phyloP scores from a whole-genome alignment of 2,113 vertebrate genomes.

The Odontesthes bonariensis region DNA sequence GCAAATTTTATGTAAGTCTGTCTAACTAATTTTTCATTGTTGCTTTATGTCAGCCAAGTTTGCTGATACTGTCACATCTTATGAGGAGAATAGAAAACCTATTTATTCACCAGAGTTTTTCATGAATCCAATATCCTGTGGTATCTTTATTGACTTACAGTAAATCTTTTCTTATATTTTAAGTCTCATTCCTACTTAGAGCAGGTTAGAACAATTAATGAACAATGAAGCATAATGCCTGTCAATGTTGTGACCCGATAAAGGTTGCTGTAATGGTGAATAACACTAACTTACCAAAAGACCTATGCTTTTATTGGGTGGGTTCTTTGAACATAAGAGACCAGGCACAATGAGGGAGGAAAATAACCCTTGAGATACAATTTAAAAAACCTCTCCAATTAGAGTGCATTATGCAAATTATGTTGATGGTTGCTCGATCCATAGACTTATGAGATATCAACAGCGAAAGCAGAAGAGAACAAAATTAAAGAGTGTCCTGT shows the following conservation, averaged over 20 bases:
- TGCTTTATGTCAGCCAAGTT: background rate
- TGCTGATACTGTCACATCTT: background rate
- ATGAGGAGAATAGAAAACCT: background rate
- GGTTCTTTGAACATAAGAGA: background rate
- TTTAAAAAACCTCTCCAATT: slow-evolving; percentile 41
- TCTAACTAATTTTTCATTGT: background rate
- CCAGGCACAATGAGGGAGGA: slow-evolving; percentile 1
- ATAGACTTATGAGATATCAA: slow-evolving; percentile 17
- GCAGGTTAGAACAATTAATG: background rate
- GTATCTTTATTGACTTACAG: no score
- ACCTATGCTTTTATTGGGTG: background rate
- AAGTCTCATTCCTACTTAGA: background rate
- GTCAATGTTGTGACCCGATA: no score
- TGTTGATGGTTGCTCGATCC: slow-evolving; percentile 35
- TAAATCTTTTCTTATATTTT: no score
- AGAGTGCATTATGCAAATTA: slow-evolving; percentile 19
- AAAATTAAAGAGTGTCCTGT: background rate
- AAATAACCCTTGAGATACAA: slow-evolving; percentile 2
- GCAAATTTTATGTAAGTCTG: background rate
- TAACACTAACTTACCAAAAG: background rate
- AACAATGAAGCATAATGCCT: background rate
- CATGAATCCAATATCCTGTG: background rate
- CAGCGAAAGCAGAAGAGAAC: background rate
- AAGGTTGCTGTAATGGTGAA: background rate
- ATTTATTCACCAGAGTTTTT: background rate